A percentile compares a stretch with the other conserved stretches of the same genome.
These are phyloP conservation scores for Hyla sarda DNA, from an alignment of 2,113 vertebrate species.

Conservation along the genomic window DNA sequence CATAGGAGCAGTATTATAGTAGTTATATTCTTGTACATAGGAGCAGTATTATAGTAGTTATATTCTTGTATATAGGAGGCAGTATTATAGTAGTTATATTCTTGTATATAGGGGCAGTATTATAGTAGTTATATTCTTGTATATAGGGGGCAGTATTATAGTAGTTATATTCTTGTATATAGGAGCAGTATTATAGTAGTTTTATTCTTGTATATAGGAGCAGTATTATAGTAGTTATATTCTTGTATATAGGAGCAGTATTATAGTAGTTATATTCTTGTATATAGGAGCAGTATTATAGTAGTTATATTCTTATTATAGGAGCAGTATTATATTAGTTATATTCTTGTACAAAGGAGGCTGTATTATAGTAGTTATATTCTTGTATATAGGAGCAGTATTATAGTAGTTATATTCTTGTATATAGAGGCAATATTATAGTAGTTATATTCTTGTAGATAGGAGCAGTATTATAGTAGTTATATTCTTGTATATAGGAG, in stretches of 20 bases:
- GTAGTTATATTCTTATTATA: neutral
- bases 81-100: slow-evolving; percentile 1
- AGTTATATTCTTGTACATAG: slow-evolving; percentile 7
- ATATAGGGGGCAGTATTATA: neutral
- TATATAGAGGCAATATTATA: no score
- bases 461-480: no score
- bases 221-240: neutral
- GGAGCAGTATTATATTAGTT: slow-evolving; percentile 5
- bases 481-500: no score
- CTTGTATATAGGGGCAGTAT: neutral
- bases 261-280: slow-evolving; percentile 14
- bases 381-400: neutral
- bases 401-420: neutral
- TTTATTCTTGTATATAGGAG: neutral
- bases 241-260: neutral
- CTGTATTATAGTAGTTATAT: neutral
- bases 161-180: slow-evolving; percentile 7
- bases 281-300: neutral
- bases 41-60: no score
- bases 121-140: slow-evolving; percentile 10
- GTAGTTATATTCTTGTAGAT: no score
- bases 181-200: neutral
- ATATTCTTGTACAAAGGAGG: no score
- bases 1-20: no score
- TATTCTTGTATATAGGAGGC: slow-evolving; percentile 10